phyloP scores from a whole-genome alignment of 2,113 vertebrate genomes.

The Probosciger aterrimus region DNA sequence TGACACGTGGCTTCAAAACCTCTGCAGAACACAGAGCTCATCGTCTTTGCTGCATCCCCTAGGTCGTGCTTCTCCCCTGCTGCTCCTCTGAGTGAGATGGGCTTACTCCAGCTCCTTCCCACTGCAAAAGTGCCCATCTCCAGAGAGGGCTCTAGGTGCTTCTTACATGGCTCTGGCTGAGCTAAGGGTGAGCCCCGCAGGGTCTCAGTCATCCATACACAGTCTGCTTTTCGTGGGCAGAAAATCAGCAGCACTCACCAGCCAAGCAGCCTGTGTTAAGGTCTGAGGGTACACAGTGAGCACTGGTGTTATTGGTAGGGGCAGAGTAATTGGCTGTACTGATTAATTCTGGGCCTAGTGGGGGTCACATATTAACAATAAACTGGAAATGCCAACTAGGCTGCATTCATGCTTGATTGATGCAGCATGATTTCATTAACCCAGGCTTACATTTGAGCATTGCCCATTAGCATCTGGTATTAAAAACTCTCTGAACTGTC shows the following conservation, averaged over 20 bases:
- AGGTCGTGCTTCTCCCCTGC: neutral
- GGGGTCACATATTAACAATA: neutral
- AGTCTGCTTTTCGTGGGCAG: neutral
- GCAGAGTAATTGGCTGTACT: neutral
- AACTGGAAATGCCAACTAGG: neutral
- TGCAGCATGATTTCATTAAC: neutral
- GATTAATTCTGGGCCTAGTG: neutral
- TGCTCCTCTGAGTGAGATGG: fast-evolving
- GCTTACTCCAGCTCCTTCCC: neutral
- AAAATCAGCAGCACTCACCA: fast-evolving
- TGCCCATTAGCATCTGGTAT: neutral
- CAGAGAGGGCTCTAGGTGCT: neutral
- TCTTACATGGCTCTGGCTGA: fast-evolving
- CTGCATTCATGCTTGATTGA: neutral
- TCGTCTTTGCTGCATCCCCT: fast-evolving
- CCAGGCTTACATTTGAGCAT: neutral
- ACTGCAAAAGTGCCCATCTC: neutral
- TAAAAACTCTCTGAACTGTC: conserved; percentile 1
- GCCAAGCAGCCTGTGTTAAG: neutral
- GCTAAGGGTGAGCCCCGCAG: fast-evolving
- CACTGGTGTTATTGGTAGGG: neutral
- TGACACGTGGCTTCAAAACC: conserved; percentile 7
- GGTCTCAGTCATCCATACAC: neutral
- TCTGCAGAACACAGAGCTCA: neutral
- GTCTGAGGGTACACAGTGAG: neutral